Evolutionary conservation across 2,113 vertebrate species (phyloP).

Genomic region (Scalopus aquaticus): DNA sequence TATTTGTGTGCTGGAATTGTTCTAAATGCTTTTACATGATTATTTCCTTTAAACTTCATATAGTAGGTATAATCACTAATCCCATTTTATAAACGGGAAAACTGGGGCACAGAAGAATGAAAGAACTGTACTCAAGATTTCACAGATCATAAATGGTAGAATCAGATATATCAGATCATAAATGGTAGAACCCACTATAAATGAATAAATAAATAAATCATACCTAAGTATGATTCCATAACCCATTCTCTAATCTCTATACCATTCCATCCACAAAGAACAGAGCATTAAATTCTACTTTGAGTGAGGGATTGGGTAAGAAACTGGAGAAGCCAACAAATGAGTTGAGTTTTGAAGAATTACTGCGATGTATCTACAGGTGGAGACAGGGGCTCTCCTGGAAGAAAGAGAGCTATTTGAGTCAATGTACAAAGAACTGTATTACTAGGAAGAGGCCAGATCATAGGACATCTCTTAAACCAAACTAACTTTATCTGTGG

Average conservation of each 20-base stretch:
- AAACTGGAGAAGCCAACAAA: not conserved
- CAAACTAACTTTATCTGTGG: not conserved
- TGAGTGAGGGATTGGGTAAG: not conserved
- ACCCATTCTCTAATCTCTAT: not conserved
- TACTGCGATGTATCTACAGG: not conserved
- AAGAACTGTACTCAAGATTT: not conserved
- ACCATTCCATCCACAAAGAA: not conserved
- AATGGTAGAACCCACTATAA: not conserved
- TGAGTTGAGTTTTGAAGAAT: not conserved
- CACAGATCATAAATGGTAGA: not conserved
- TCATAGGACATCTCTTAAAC: not conserved
- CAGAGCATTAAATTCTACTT: not conserved
- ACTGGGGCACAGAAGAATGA: not conserved
- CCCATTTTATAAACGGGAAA: not conserved
- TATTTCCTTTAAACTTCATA: not conserved
- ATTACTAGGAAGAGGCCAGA: not conserved
- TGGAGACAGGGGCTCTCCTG: not conserved
- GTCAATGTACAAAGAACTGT: not conserved
- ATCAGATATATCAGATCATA: not conserved
- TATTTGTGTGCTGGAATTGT: not conserved
- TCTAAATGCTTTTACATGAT: not conserved
- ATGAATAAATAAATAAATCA: no score
- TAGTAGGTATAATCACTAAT: not conserved
- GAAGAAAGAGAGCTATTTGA: not conserved
- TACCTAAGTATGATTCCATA: not conserved